phyloP scores from a whole-genome alignment of 2,113 vertebrate genomes.

The Prochilodus magdalenae region DNA sequence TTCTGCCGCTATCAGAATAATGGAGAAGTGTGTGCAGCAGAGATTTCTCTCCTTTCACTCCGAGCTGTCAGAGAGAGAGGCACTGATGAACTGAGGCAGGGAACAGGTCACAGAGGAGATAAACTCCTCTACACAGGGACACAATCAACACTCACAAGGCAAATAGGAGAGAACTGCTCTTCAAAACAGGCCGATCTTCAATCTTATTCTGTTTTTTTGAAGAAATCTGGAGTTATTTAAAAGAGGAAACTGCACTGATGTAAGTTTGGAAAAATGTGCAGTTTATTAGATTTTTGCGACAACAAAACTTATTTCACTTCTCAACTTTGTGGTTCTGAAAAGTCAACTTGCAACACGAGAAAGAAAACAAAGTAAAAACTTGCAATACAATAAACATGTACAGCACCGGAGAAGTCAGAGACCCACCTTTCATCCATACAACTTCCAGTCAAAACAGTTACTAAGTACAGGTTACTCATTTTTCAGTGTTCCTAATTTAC shows the following conservation, averaged over 20 bases:
- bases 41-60: constrained; percentile 41
- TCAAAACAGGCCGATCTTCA: not conserved
- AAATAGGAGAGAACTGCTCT: constrained; percentile 11
- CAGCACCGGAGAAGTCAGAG: too few species aligned
- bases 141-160: constrained; percentile 36
- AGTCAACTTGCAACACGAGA: not conserved
- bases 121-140: constrained; percentile 40
- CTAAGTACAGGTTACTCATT: too few species aligned
- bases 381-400: too few species aligned
- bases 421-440: too few species aligned
- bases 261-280: not conserved
- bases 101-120: constrained; percentile 36
- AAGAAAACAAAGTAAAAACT: not conserved
- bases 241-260: not conserved
- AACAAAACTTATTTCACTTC: not conserved
- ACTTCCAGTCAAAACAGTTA: too few species aligned
- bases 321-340: not conserved
- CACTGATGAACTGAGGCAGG: constrained; percentile 34
- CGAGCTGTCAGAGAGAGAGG: constrained; percentile 12
- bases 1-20: constrained; percentile 45
- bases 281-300: constrained; percentile 23
- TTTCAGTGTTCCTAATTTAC: too few species aligned
- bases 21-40: constrained; percentile 35
- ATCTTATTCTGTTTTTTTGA: not conserved
- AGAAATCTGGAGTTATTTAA: not conserved